Percentiles rank a stretch among this genome's conserved stretches.
phyloP scores from a whole-genome alignment of 2,113 vertebrate species.

The Sarotherodon lohbergeri region DNA sequence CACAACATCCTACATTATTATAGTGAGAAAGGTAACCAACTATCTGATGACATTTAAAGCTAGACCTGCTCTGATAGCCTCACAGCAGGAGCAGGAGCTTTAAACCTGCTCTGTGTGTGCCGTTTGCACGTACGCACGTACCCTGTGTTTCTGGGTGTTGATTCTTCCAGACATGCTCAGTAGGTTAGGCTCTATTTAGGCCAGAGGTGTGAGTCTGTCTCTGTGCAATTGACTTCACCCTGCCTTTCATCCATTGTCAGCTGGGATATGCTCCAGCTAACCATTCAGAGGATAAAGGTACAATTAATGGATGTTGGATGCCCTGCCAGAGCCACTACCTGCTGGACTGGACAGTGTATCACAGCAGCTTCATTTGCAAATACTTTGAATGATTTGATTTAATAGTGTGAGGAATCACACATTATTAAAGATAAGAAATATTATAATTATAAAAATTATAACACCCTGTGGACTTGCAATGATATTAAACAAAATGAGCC shows the following conservation, averaged over 20 bases:
- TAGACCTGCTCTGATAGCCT: neutral
- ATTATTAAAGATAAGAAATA: neutral
- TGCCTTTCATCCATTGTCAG: neutral
- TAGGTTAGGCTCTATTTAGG: neutral
- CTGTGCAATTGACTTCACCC: neutral
- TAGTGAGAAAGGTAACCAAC: neutral
- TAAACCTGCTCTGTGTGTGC: neutral
- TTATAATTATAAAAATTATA: neutral
- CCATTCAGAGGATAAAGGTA: neutral
- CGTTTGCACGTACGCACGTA: neutral
- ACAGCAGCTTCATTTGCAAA: neutral
- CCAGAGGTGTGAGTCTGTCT: neutral
- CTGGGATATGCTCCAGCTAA: neutral
- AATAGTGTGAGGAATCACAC: neutral
- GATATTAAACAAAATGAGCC: neutral
- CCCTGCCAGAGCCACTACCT: neutral
- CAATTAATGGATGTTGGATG: neutral
- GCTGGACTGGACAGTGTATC: neutral
- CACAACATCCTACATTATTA: neutral
- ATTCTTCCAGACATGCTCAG: neutral
- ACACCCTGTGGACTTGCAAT: neutral
- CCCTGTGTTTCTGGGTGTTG: rapidly evolving
- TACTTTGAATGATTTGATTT: neutral
- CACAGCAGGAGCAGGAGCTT: neutral
- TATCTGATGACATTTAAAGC: neutral